phyloP scores from a whole-genome alignment of 2,113 vertebrate genomes.

The Camelus dromedarius region DNA sequence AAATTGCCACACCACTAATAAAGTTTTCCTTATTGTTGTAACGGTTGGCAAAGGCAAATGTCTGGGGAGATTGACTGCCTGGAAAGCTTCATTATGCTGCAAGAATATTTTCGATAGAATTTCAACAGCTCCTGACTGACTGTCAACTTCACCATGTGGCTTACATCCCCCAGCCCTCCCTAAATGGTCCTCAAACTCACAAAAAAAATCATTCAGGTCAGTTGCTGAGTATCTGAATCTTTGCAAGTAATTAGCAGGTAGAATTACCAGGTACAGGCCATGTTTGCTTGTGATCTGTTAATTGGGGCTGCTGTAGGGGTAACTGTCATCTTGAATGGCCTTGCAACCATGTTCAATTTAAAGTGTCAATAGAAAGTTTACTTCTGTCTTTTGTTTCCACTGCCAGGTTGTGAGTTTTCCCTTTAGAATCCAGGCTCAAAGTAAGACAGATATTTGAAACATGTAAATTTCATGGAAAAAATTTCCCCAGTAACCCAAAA shows the following conservation, averaged over 20 bases:
- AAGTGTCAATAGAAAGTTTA: slow-evolving; percentile 87
- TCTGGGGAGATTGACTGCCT: slow-evolving; percentile 76
- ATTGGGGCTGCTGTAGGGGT: slow-evolving; percentile 72
- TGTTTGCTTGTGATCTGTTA: slow-evolving; percentile 80
- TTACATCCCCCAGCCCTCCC: slow-evolving; percentile 64
- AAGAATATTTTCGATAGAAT: slow-evolving; percentile 86
- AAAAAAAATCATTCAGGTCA: slow-evolving; percentile 83
- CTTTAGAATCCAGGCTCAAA: slow-evolving; percentile 80
- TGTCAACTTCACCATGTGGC: slow-evolving; percentile 78
- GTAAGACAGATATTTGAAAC: slow-evolving; percentile 82
- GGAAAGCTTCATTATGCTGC: slow-evolving; percentile 82
- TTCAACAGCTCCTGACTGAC: slow-evolving; percentile 83
- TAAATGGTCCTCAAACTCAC: slow-evolving; percentile 84
- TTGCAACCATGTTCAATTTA: slow-evolving; percentile 85
- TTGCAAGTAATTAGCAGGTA: slow-evolving; percentile 87
- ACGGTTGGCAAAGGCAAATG: slow-evolving; percentile 79
- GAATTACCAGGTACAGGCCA: slow-evolving; percentile 83
- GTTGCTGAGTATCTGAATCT: slow-evolving; percentile 82
- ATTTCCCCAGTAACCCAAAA: slow-evolving; percentile 67
- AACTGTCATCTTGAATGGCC: slow-evolving; percentile 81
- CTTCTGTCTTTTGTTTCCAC: slow-evolving; percentile 78
- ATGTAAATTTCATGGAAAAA: slow-evolving; percentile 80
- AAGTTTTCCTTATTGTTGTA: slow-evolving; percentile 82
- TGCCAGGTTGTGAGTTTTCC: slow-evolving; percentile 80
- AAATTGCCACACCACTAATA: slow-evolving; percentile 70